Evolutionary conservation across 1,140 invertebrate genomes (phyloP).

Genomic region (Manduca sexta): DNA sequence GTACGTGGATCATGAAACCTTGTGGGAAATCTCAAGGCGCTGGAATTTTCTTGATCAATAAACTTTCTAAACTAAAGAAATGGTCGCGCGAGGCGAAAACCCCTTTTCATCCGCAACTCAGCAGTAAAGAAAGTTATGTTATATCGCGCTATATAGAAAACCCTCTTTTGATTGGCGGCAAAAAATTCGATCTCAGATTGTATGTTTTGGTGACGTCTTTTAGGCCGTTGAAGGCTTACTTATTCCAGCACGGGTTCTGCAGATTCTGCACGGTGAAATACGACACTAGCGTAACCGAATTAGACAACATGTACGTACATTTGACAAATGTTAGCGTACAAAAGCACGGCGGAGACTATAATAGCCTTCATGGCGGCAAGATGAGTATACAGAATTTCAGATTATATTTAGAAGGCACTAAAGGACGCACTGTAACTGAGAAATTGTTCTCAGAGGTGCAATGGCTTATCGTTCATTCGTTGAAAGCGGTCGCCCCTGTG

Average conservation of each 20-base stretch:
- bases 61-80: constrained; percentile 88
- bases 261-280: constrained; percentile 89
- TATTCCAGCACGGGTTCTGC: constrained; percentile 88
- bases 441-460: constrained; percentile 88
- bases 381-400: constrained; percentile 93
- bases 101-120: constrained; percentile 82
- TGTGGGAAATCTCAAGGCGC: constrained; percentile 91
- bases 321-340: constrained; percentile 91
- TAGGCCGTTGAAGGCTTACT: constrained; percentile 85
- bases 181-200: constrained; percentile 90
- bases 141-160: constrained; percentile 92
- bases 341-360: constrained; percentile 93
- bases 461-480: constrained; percentile 90
- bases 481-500: constrained; percentile 87
- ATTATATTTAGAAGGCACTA: constrained; percentile 91
- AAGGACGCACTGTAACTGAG: constrained; percentile 89
- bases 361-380: constrained; percentile 95
- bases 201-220: constrained; percentile 91
- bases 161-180: constrained; percentile 88
- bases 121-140: constrained; percentile 88
- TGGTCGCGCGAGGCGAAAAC: constrained; percentile 87
- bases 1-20: constrained; percentile 88
- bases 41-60: constrained; percentile 91
- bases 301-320: constrained; percentile 91
- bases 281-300: constrained; percentile 82